Conservation (phyloP, 2,888 invertebrate species). For the Lomographa bimaculata region DNA sequence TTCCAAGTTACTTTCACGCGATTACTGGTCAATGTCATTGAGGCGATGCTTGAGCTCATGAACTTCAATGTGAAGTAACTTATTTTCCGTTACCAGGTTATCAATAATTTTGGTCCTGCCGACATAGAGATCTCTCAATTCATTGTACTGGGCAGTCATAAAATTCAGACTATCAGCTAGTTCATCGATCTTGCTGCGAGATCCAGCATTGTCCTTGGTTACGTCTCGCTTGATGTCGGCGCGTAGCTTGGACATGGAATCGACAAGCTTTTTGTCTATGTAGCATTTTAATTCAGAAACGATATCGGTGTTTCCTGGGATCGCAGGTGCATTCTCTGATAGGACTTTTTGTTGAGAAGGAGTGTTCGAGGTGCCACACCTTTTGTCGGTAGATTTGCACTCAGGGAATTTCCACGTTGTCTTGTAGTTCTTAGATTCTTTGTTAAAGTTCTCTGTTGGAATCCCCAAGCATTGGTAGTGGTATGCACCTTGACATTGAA, state of each 20-base stretch:
- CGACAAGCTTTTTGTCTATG: neutral
- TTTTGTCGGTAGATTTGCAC: too few relatives aligned
- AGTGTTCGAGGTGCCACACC: neutral
- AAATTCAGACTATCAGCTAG: neutral
- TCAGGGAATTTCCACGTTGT: too few relatives aligned
- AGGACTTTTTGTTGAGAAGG: neutral
- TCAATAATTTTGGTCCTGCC: neutral
- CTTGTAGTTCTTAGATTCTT: too few relatives aligned
- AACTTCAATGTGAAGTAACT: neutral
- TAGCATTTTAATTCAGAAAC: neutral
- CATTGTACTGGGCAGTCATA: neutral
- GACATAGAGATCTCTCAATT: neutral
- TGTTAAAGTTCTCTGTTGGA: too few relatives aligned
- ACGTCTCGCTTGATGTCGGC: conserved; percentile 2
- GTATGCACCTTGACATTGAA: too few relatives aligned
- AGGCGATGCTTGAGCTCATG: neutral
- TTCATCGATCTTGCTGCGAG: neutral
- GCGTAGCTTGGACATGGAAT: neutral
- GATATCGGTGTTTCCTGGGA: too few relatives aligned
- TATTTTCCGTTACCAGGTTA: neutral
- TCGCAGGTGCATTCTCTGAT: neutral
- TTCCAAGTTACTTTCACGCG: conserved; percentile 1
- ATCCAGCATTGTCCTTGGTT: neutral
- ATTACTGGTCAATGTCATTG: conserved; percentile 1
- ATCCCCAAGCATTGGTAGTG: too few relatives aligned